Evolutionary conservation across 2,888 invertebrate genomes (phyloP), one percentile per base, ranked within the genome.

Genomic region (Trissonchulus latispiculum): DNA sequence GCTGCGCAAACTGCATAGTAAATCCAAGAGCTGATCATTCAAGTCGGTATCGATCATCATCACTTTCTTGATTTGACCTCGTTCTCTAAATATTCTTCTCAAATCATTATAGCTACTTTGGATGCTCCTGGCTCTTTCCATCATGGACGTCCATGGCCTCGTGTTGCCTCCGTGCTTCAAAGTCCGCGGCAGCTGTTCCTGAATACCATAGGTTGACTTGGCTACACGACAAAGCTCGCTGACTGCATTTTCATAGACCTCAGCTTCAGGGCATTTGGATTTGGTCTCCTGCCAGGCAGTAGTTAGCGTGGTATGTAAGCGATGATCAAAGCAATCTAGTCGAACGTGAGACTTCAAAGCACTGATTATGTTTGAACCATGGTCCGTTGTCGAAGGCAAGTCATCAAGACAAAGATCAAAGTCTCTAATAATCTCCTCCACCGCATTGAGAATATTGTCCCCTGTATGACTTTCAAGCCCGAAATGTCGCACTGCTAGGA

Each of bases 111-210:
- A n/a, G n/a, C n/a, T n/a, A n/a, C n/a, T n/a, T n/a, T n/a, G n/a
- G n/a, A n/a, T n/a, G n/a, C n/a, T n/a, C n/a, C n/a, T n/a, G n/a
- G n/a, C n/a, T n/a, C n/a, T n/a, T n/a, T n/a, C n/a, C n/a, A n/a
- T n/a, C n/a, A n/a, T n/a, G n/a, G n/a, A n/a, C n/a, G n/a, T n/a
- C n/a, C 59, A 18, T n/a, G n/a, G n/a, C n/a, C n/a, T n/a, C n/a
- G n/a, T n/a, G n/a, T n/a, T n/a, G n/a, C n/a, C n/a, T n/a, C 59
- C 59, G n/a, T n/a, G n/a, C n/a, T n/a, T n/a, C n/a, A n/a, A n/a
- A n/a, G n/a, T n/a, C n/a, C n/a, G n/a, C n/a, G 59, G 59, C 59
- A 59, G n/a, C 59, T 59, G 59, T n/a, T 59, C 59, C 59, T 59
- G 59, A n/a, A 59, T 59, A 18, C 59, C 59, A n/a, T n/a, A 23